Conservation (phyloP, 2,113 vertebrate genomes). For the Odobenus rosmarus region DNA sequence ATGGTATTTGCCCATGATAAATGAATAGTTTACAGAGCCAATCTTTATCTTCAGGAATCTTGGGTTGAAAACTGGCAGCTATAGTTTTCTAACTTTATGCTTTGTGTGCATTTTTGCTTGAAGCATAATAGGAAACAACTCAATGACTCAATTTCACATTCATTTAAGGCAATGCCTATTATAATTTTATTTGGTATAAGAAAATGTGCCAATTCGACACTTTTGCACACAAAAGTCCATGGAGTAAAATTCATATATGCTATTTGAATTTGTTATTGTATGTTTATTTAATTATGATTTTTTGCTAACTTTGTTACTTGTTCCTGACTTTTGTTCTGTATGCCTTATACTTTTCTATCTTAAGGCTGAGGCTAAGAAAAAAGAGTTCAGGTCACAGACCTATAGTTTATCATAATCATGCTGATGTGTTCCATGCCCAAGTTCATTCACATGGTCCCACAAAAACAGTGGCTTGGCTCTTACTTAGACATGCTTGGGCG, state of each 20-base stretch:
- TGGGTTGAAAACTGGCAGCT: neutral
- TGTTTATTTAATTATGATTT: neutral
- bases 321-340: neutral
- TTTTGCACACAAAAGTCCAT: neutral
- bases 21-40: neutral
- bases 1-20: neutral
- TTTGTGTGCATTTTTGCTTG: neutral
- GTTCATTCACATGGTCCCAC: neutral
- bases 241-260: neutral
- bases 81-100: neutral
- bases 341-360: neutral
- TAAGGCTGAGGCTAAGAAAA: neutral
- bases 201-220: neutral
- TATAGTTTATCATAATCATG: neutral
- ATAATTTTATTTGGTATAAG: neutral
- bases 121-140: neutral
- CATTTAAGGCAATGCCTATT: neutral
- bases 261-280: neutral
- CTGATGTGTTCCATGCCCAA: neutral
- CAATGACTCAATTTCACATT: neutral
- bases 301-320: neutral
- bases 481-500: neutral
- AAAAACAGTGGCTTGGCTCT: neutral
- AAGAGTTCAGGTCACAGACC: accelerated
- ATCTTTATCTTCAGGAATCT: neutral